phyloP scores from a whole-genome alignment of 2,888 invertebrate species.

The Tethea ocularis region DNA sequence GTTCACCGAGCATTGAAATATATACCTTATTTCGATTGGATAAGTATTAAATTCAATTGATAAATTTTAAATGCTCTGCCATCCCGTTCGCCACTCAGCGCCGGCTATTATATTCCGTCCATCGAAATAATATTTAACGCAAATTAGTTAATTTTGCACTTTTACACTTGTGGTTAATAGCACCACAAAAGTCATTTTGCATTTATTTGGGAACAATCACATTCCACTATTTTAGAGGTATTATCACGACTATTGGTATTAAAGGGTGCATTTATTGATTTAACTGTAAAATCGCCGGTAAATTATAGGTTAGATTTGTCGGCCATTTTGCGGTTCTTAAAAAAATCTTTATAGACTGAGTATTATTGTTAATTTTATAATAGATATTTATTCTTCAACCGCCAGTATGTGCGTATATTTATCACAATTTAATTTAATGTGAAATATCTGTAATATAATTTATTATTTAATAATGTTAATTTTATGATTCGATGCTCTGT shows the following conservation, averaged over 20 bases:
- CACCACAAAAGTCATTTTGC: not conserved
- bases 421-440: constrained; percentile 30
- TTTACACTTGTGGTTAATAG: not conserved
- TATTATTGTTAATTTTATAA: constrained; percentile 68
- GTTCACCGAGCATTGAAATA: too few species aligned
- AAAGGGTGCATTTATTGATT: constrained; percentile 37
- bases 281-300: constrained; percentile 69
- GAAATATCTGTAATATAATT: constrained; percentile 25
- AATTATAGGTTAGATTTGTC: constrained; percentile 51
- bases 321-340: constrained; percentile 64
- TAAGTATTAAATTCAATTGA: too few species aligned
- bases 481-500: constrained; percentile 30
- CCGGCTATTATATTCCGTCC: too few species aligned
- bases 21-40: too few species aligned
- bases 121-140: not conserved
- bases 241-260: constrained; percentile 32
- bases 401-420: constrained; percentile 29
- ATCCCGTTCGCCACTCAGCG: too few species aligned
- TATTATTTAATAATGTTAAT: constrained; percentile 23
- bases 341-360: constrained; percentile 63
- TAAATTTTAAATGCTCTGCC: too few species aligned
- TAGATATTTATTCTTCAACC: constrained; percentile 41
- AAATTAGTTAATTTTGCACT: not conserved
- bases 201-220: not conserved
- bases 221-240: not conserved